Conservation (phyloP, 1,140 invertebrate genomes). For the Eufriesea mexicana region DNA sequence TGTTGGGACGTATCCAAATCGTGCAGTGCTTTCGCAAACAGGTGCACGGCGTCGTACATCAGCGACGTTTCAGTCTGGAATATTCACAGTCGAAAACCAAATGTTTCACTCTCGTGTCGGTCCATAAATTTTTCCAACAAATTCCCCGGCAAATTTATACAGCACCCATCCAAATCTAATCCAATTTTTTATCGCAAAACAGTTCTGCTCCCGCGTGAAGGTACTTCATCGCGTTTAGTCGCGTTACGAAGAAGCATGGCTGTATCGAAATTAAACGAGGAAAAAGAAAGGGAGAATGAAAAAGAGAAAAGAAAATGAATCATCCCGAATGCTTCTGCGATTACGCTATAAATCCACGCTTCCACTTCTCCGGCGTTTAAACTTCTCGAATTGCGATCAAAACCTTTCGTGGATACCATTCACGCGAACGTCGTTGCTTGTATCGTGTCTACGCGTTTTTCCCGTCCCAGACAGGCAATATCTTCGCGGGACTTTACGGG, state of each 20-base stretch:
- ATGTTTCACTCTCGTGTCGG: not conserved
- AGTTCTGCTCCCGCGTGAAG: too few species aligned
- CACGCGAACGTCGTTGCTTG: not conserved
- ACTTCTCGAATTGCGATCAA: slow-evolving; percentile 8
- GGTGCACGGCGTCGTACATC: slow-evolving; percentile 96
- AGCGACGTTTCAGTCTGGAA: slow-evolving; percentile 96
- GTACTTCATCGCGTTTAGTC: too few species aligned
- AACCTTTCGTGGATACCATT: not conserved
- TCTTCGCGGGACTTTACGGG: slow-evolving; percentile 56
- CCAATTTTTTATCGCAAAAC: too few species aligned
- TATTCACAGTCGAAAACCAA: not conserved
- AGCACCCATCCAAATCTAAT: too few species aligned
- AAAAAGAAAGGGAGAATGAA: too few species aligned
- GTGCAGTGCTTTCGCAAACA: slow-evolving; percentile 96
- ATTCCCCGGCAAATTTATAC: too few species aligned
- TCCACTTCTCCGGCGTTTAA: not conserved
- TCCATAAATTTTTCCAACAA: not conserved
- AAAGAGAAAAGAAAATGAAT: too few species aligned
- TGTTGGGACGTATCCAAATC: slow-evolving; percentile 94
- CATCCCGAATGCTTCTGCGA: not conserved
- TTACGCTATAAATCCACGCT: not conserved
- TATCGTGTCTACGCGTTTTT: slow-evolving; percentile 26
- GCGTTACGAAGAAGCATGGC: too few species aligned
- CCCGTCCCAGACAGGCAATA: slow-evolving; percentile 55
- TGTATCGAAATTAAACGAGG: too few species aligned